Base-by-base conservation (phyloP, 2,797 vertebrate genomes). In the Garrulus glandarius region DNA sequence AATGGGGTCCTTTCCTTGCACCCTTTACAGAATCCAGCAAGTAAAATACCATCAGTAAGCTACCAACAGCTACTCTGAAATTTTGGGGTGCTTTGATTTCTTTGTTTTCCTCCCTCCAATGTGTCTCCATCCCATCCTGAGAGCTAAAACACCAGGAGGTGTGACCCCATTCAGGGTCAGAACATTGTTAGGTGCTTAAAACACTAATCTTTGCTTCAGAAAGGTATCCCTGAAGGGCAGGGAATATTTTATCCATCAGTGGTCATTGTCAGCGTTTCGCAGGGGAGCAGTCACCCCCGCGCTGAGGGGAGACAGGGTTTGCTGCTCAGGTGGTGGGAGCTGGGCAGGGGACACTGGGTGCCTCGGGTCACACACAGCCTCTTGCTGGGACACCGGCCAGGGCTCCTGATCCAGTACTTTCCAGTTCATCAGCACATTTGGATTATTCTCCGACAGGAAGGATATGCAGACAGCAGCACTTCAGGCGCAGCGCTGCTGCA, bases 251-350 rank as follows among this genome's bases (percentile, higher is more conserved):
- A 7, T 5, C 55, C 63, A 1, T 1, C 3, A 3, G 13, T 1
- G 23, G 19, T 2, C 36, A 7, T 0, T 18, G 21, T 7, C 41
- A 46, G 16, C 2, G 6, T 11, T 46, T 20, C 0, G 1, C 26
- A 26, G 53, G 0, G 19, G 18, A 13, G 46, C 8, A 0, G 52
- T 6, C 10, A 2, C 21, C 44, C 30, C 41, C 0, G 1, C 1
- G 10, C 2, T 5, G 8, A n/a, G 34, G 81, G 36, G 7, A 34
- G 12, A 7, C 0, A 0, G 41, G 0, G 16, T 23, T 47, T 10
- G 12, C 44, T 39, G 81, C 16, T 39, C 22, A 2, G 1, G 11
- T 29, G 59, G 8, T 15, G 36, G 43, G 27, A 43, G 80, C 56
- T 9, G 64, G n/a, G 89, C 61, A 15, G 70, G 65, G 87, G 69